Conservation (phyloP, 2,113 vertebrate genomes). For the Atherinomorus stipes region DNA sequence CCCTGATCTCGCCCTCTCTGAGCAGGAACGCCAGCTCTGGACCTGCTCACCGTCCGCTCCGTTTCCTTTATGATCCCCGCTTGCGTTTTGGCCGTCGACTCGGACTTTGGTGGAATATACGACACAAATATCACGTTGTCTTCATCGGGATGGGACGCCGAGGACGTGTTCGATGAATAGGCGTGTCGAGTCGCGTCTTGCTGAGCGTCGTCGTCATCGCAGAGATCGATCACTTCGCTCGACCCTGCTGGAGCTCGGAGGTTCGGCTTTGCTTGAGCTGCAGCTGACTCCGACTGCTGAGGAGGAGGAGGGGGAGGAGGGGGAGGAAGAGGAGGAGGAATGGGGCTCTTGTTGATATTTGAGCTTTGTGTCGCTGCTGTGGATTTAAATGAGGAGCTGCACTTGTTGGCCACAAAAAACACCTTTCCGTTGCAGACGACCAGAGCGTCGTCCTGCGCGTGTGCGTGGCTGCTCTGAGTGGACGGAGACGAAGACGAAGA, state of each 20-base stretch:
- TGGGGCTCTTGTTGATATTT: not conserved
- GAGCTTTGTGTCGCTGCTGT: not conserved
- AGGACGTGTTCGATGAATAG: not conserved
- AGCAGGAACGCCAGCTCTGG: not conserved
- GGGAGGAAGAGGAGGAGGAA: conserved; percentile 2
- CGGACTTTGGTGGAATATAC: conserved; percentile 75
- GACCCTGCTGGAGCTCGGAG: not conserved
- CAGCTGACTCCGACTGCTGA: not conserved
- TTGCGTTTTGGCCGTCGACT: not conserved
- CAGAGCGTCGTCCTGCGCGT: conserved; percentile 82
- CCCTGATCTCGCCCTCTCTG: not conserved
- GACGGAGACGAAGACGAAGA: too few species aligned
- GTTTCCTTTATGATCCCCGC: not conserved
- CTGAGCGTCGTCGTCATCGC: conserved; percentile 65
- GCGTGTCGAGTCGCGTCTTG: conserved; percentile 11
- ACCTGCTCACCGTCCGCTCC: not conserved
- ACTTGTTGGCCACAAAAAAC: conserved; percentile 86
- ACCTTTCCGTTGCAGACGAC: conserved; percentile 89
- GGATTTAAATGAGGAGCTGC: not conserved
- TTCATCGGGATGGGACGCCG: conserved; percentile 49
- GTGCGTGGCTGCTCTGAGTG: conserved; percentile 69
- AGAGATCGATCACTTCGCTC: conserved; percentile 79
- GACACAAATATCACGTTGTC: conserved; percentile 84
- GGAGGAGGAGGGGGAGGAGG: not conserved
- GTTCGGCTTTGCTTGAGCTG: not conserved